Conservation (phyloP, 1,140 invertebrate species). For the Drosophila watanabei region DNA sequence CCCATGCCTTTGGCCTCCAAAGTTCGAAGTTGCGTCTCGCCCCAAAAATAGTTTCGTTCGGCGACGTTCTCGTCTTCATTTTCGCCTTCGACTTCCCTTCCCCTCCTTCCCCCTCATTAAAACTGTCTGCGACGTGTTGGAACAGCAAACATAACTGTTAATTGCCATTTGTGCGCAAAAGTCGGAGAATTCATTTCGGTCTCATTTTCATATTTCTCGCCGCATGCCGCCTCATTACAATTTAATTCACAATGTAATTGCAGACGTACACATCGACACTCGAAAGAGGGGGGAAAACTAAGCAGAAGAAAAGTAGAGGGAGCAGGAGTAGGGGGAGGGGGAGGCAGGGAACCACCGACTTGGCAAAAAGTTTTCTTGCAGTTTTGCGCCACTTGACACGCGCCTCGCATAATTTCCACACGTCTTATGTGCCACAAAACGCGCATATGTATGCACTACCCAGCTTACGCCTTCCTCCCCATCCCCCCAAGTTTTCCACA, state of each 20-base stretch:
- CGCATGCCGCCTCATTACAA: slow-evolving; percentile 83
- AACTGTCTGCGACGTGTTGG: slow-evolving; percentile 79
- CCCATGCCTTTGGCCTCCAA: neutral
- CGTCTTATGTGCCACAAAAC: slow-evolving; percentile 39
- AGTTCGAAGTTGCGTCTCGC: slow-evolving; percentile 31
- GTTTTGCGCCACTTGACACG: slow-evolving; percentile 71
- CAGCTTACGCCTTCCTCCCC: neutral
- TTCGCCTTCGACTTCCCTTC: neutral
- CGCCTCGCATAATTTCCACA: slow-evolving; percentile 76
- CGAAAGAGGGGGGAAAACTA: slow-evolving; percentile 1
- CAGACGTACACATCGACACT: slow-evolving; percentile 38
- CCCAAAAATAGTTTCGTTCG: slow-evolving; percentile 71
- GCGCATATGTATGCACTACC: slow-evolving; percentile 43
- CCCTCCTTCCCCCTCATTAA: slow-evolving; percentile 58
- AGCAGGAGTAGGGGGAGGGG: too few species aligned
- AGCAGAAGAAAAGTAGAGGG: neutral
- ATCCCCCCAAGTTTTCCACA: neutral
- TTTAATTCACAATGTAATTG: slow-evolving; percentile 84
- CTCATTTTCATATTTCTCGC: slow-evolving; percentile 78
- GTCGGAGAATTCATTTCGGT: slow-evolving; percentile 26
- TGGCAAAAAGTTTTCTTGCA: slow-evolving; percentile 61
- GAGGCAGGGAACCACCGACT: slow-evolving; percentile 30
- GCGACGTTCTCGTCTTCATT: slow-evolving; percentile 26
- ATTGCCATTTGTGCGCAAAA: slow-evolving; percentile 71
- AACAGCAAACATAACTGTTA: slow-evolving; percentile 82